A percentile compares a stretch with the other conserved stretches of the same genome.
phyloP scores from a whole-genome alignment of 2,113 vertebrate species.

The Panurus biarmicus region DNA sequence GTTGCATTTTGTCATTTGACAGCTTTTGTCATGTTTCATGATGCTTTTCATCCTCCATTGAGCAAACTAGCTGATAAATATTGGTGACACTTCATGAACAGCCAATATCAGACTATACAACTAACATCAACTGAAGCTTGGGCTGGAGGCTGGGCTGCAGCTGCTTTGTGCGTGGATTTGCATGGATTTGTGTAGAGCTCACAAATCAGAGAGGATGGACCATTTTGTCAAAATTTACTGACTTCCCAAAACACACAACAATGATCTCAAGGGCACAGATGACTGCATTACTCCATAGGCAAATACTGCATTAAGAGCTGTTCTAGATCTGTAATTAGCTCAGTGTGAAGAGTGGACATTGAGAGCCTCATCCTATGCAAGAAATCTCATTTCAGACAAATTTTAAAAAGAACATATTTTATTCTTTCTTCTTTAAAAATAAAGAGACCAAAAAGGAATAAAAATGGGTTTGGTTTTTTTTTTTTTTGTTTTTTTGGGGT shows the following conservation, averaged over 20 bases:
- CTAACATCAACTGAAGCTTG: neutral
- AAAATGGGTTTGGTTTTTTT: neutral
- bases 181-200: neutral
- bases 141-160: neutral
- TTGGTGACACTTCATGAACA: neutral
- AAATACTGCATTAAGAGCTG: neutral
- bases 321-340: neutral
- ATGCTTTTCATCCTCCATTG: neutral
- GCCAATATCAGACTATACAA: neutral
- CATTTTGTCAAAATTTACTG: neutral
- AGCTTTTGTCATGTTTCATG: neutral
- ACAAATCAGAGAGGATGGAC: neutral
- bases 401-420: neutral
- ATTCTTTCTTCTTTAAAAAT: neutral
- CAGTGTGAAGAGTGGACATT: neutral
- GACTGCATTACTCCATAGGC: neutral
- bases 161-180: accelerated
- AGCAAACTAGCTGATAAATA: neutral
- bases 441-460: neutral
- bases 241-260: neutral
- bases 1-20: neutral
- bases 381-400: neutral
- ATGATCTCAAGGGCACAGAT: neutral
- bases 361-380: neutral
- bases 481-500: neutral